Evolutionary conservation across 2,113 vertebrate species (phyloP).

Genomic region (Mugil cephalus): DNA sequence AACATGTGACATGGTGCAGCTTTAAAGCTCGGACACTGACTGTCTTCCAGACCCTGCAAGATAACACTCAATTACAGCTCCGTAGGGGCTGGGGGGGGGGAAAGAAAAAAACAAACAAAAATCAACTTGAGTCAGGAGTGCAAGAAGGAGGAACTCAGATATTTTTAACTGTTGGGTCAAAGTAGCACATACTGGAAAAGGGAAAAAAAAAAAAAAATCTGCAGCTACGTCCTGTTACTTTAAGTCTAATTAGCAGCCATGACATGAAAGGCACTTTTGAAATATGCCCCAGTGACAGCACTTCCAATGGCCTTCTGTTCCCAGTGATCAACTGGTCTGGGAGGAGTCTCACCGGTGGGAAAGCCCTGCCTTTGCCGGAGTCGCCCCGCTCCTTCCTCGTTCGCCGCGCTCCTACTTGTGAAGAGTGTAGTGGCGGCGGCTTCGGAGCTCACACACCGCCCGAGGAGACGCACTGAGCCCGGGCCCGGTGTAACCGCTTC

Average conservation of each 20-base stretch:
- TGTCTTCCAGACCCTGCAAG: too few relatives aligned
- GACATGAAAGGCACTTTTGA: slow-evolving; percentile 48
- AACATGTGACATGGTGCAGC: too few relatives aligned
- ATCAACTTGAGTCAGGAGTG: too few relatives aligned
- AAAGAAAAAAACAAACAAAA: too few relatives aligned
- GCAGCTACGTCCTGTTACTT: not conserved
- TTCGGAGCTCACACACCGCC: slow-evolving; percentile 27
- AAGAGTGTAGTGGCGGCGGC: slow-evolving; percentile 27
- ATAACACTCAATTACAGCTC: too few relatives aligned
- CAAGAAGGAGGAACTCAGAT: too few relatives aligned
- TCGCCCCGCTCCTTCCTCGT: slow-evolving; percentile 52
- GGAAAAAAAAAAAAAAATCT: not conserved
- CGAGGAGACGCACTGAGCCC: slow-evolving; percentile 25
- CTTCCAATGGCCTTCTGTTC: slow-evolving; percentile 47
- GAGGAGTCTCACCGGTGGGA: slow-evolving; percentile 72
- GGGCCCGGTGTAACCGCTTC: slow-evolving; percentile 17
- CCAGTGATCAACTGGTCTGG: slow-evolving; percentile 34
- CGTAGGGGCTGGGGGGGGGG: too few relatives aligned
- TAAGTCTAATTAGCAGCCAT: not conserved
- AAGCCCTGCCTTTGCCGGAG: slow-evolving; percentile 50
- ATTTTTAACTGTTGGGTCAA: too few relatives aligned
- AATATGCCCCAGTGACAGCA: slow-evolving; percentile 21
- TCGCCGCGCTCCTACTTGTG: not conserved
- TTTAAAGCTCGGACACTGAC: too few relatives aligned
- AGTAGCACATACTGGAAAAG: too few relatives aligned